Conservation (phyloP, 1,140 invertebrate species). For the Gonioctena quinquepunctata region DNA sequence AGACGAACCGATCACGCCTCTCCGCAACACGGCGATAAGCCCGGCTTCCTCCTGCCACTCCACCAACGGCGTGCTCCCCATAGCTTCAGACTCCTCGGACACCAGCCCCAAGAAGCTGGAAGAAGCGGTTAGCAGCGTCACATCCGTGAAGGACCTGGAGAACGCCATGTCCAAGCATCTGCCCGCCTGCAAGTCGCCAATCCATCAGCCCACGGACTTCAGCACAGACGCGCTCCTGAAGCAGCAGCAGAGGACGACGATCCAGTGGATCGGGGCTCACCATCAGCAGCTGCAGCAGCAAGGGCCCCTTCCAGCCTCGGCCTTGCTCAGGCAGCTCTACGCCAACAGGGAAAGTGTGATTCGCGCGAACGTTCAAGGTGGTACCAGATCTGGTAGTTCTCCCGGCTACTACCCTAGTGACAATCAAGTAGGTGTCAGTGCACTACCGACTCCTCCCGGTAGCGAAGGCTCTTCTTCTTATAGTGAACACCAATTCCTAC, state of each 20-base stretch:
- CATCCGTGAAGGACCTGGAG: slow-evolving; percentile 88
- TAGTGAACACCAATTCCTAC: slow-evolving; percentile 68
- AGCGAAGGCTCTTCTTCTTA: slow-evolving; percentile 79
- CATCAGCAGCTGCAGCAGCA: slow-evolving; percentile 66
- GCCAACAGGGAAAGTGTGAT: slow-evolving; percentile 94
- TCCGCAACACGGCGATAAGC: slow-evolving; percentile 60
- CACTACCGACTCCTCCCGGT: slow-evolving; percentile 83
- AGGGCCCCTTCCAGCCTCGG: slow-evolving; percentile 74
- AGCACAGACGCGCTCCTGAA: slow-evolving; percentile 83
- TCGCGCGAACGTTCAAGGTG: slow-evolving; percentile 78
- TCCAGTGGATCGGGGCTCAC: slow-evolving; percentile 91
- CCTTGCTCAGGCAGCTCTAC: slow-evolving; percentile 85
- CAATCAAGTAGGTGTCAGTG: slow-evolving; percentile 65
- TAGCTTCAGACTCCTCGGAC: slow-evolving; percentile 47
- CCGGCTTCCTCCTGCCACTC: slow-evolving; percentile 65
- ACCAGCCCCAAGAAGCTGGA: slow-evolving; percentile 58
- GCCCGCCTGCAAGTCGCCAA: slow-evolving; percentile 67
- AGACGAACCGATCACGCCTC: slow-evolving; percentile 55
- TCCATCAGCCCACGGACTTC: slow-evolving; percentile 79
- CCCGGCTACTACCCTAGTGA: slow-evolving; percentile 48
- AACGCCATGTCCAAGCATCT: slow-evolving; percentile 96
- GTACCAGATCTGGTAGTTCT: slow-evolving; percentile 54
- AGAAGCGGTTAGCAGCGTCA: slow-evolving; percentile 50
- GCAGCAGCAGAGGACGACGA: slow-evolving; percentile 83
- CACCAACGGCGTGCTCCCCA: slow-evolving; percentile 52